A percentile compares a stretch with the other conserved stretches of the same genome.
These are phyloP conservation scores for Scolopax mira DNA, from an alignment of 2,113 vertebrate genomes.

Conservation along the genomic window DNA sequence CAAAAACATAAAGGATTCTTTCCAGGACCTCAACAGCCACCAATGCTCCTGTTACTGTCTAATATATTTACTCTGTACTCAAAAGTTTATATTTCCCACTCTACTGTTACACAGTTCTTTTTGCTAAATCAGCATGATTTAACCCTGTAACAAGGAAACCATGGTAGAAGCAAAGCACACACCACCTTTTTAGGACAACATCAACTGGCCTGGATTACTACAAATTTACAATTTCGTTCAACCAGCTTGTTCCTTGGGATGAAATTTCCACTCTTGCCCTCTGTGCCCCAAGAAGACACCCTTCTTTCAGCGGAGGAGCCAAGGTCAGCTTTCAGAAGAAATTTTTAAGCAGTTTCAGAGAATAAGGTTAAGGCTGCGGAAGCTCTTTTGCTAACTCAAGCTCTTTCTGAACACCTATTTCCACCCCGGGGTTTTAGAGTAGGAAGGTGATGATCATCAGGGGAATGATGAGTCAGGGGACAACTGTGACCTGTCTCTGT, in stretches of 20 bases:
- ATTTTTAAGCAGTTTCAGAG: background rate
- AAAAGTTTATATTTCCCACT: background rate
- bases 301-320: background rate
- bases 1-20: background rate
- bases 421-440: background rate
- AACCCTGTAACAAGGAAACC: background rate
- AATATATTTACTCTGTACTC: background rate
- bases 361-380: background rate
- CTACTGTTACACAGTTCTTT: background rate
- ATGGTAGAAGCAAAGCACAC: background rate
- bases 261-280: background rate
- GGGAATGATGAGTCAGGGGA: rapidly evolving
- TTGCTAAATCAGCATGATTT: background rate
- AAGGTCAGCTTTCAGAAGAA: background rate
- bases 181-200: background rate
- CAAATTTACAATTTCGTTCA: background rate
- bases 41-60: background rate
- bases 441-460: background rate
- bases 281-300: background rate
- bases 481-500: background rate
- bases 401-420: background rate
- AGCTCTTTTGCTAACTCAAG: background rate
- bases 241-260: background rate
- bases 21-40: background rate
- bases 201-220: background rate